A percentile compares a stretch with the other conserved stretches of the same genome.
Evolutionary conservation across 92 coral and sea anemone species (phyloP).

Genomic region (Bergia sp.): DNA sequence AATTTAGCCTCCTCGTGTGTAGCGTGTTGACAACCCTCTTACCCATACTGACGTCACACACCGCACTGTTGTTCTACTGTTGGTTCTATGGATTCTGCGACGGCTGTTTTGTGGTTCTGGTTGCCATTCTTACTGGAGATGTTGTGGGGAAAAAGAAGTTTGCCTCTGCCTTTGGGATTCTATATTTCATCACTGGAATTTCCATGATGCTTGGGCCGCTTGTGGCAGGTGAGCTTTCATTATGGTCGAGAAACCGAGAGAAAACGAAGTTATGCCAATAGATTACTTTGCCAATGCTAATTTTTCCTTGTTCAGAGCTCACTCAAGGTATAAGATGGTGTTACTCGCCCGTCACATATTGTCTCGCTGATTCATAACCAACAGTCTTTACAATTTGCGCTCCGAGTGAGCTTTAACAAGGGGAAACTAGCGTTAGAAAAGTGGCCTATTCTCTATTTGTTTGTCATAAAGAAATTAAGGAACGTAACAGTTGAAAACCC

Average conservation of each 20-base stretch:
- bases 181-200: slow-evolving; percentile 63
- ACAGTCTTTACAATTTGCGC: too few relatives aligned
- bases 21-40: slow-evolving; percentile 76
- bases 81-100: slow-evolving; percentile 80
- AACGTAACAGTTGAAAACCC: not conserved
- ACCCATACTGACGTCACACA: slow-evolving; percentile 68
- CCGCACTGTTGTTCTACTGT: slow-evolving; percentile 64
- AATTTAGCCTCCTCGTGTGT: slow-evolving; percentile 67
- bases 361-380: too few relatives aligned
- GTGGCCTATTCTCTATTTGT: too few relatives aligned
- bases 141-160: slow-evolving; percentile 71
- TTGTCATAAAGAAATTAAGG: too few relatives aligned
- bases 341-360: too few relatives aligned
- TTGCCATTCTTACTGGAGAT: slow-evolving; percentile 82
- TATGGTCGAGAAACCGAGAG: too few relatives aligned
- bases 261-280: not conserved
- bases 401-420: too few relatives aligned
- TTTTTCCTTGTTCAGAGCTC: not conserved
- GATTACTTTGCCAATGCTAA: not conserved
- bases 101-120: slow-evolving; percentile 76
- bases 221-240: slow-evolving; percentile 67
- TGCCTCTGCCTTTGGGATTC: slow-evolving; percentile 72
- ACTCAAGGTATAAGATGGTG: too few relatives aligned
- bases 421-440: too few relatives aligned
- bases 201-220: slow-evolving; percentile 85